Conservation (phyloP, 53 echinoderm and acorn worm genomes). For the Apostichopus leukothele region DNA sequence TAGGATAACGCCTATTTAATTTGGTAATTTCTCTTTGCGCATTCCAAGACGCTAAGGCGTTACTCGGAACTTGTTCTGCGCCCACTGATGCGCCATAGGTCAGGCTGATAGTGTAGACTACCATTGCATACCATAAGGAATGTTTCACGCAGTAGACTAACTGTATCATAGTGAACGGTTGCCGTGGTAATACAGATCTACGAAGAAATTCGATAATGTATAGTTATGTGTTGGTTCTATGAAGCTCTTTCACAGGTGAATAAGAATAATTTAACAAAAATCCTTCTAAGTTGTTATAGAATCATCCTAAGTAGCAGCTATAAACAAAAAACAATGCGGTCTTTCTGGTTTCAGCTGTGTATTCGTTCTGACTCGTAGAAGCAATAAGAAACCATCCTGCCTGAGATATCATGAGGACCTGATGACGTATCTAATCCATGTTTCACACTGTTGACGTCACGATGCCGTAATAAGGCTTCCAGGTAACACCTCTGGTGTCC, state of each 20-base stretch:
- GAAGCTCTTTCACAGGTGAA: too few relatives aligned
- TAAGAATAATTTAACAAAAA: too few relatives aligned
- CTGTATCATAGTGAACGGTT: neutral
- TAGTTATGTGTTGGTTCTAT: too few relatives aligned
- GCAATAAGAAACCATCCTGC: too few relatives aligned
- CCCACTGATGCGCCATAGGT: slow-evolving; percentile 1
- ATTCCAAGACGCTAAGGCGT: slow-evolving; percentile 28
- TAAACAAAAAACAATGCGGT: too few relatives aligned
- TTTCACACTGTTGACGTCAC: neutral
- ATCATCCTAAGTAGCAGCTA: too few relatives aligned
- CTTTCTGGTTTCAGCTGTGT: too few relatives aligned
- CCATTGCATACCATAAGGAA: slow-evolving; percentile 13
- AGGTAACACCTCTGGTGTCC: neutral
- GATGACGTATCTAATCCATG: slow-evolving; percentile 5
- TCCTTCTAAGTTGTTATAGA: too few relatives aligned
- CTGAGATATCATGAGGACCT: neutral
- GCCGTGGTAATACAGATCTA: too few relatives aligned
- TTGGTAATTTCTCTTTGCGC: neutral
- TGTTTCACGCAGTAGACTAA: neutral
- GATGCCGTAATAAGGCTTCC: neutral
- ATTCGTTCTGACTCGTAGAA: too few relatives aligned
- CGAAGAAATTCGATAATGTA: too few relatives aligned
- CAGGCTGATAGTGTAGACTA: neutral
- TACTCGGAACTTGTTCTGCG: neutral
- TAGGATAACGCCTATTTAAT: slow-evolving; percentile 17